Evolutionary conservation across 1,140 invertebrate species (phyloP).

Genomic region (Aphidius gifuensis): DNA sequence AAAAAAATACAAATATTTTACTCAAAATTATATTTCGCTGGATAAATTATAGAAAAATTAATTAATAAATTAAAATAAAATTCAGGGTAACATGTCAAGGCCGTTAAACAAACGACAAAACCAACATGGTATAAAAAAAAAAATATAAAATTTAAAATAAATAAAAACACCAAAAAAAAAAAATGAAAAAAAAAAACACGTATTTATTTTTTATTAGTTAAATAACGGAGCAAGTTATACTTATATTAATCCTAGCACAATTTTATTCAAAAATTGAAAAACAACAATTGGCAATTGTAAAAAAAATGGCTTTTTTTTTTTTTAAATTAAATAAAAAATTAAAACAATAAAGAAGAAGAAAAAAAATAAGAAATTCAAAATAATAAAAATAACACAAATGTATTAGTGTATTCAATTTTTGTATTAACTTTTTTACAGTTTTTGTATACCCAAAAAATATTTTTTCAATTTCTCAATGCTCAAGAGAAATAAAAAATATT

Average conservation of each 20-base stretch:
- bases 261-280: conserved; percentile 13
- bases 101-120: too few relatives aligned
- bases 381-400: too few relatives aligned
- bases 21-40: too few relatives aligned
- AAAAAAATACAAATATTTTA: neutral
- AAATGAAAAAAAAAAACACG: conserved; percentile 18
- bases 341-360: conserved; percentile 18
- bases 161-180: conserved; percentile 19
- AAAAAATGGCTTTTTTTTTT: conserved; percentile 28
- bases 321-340: conserved; percentile 5
- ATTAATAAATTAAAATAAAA: too few relatives aligned
- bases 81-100: too few relatives aligned
- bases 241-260: conserved; percentile 27
- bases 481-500: conserved; percentile 26
- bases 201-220: conserved; percentile 28
- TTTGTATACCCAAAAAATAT: conserved; percentile 32
- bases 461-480: conserved; percentile 27
- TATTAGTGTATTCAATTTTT: conserved; percentile 36
- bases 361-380: conserved; percentile 4
- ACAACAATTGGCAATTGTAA: conserved; percentile 17
- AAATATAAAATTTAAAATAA: too few relatives aligned
- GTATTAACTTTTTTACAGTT: conserved; percentile 41
- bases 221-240: conserved; percentile 23
- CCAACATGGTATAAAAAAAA: too few relatives aligned
- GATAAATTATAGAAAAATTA: too few relatives aligned